Percentiles rank a stretch among this genome's conserved stretches.
These are phyloP conservation scores for Macrotus californicus DNA, from an alignment of 2,113 vertebrate species.

Conservation along the genomic window DNA sequence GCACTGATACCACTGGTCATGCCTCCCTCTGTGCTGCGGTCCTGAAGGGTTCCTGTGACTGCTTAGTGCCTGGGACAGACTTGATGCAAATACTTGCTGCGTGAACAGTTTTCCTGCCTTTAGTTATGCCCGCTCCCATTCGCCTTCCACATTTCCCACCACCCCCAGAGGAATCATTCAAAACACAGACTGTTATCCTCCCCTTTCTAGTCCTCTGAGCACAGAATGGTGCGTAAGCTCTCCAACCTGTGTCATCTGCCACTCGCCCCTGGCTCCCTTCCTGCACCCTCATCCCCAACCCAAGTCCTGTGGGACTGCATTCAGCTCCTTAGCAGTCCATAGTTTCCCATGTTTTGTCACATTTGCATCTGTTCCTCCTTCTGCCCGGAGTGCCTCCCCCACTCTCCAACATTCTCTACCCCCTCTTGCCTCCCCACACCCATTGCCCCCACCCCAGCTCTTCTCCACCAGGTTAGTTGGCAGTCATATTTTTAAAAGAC, in stretches of 20 bases:
- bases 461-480: background rate
- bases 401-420: background rate
- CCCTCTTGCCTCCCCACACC: background rate
- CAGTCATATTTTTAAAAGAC: background rate
- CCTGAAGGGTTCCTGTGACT: background rate
- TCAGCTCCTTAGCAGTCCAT: background rate
- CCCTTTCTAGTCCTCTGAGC: background rate
- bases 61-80: background rate
- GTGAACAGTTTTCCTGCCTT: background rate
- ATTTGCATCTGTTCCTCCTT: constrained; percentile 12
- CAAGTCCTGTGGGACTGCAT: background rate
- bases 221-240: background rate
- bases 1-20: background rate
- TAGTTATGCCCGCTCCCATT: background rate
- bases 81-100: background rate
- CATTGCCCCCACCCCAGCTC: background rate
- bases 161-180: background rate
- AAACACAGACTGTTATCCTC: background rate
- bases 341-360: constrained; percentile 2
- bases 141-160: background rate
- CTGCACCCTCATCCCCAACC: background rate
- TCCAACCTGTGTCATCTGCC: background rate
- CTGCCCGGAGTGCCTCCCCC: background rate
- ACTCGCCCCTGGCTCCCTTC: background rate
- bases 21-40: background rate